These are phyloP conservation scores for Denticeps clupeoides DNA, from an alignment of 2,797 vertebrate species.

Conservation along the genomic window DNA sequence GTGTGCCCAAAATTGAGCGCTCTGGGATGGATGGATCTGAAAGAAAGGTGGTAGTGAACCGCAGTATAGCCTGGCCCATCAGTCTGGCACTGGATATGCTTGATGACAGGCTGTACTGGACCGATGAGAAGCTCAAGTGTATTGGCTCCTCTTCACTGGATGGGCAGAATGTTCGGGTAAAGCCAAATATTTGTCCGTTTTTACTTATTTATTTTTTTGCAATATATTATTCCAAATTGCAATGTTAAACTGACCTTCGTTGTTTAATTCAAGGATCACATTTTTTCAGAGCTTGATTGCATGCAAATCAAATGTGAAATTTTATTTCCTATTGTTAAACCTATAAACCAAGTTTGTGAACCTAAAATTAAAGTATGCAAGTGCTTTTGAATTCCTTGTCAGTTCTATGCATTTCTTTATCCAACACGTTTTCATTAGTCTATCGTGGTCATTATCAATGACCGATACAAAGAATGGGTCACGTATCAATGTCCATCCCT, in stretches of 20 bases:
- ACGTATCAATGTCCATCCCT: no score
- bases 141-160: conserved; percentile 71
- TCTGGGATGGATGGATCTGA: conserved; percentile 79
- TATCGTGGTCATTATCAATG: no score
- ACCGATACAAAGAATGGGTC: no score
- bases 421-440: no score
- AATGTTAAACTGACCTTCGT: no score
- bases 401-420: neutral
- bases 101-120: conserved; percentile 75
- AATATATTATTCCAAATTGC: neutral
- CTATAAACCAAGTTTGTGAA: no score
- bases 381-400: no score
- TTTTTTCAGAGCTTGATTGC: no score
- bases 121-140: conserved; percentile 74
- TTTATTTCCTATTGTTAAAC: no score
- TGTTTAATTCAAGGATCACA: no score
- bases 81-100: conserved; percentile 69
- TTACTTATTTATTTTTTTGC: neutral
- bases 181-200: neutral
- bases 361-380: no score
- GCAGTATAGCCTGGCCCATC: conserved; percentile 72
- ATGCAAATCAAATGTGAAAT: no score
- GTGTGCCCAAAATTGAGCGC: conserved; percentile 61
- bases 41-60: conserved; percentile 56
- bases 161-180: conserved; percentile 66